phyloP scores from a whole-genome alignment of 2,113 vertebrate genomes.

The Cricetomys ansorgei region DNA sequence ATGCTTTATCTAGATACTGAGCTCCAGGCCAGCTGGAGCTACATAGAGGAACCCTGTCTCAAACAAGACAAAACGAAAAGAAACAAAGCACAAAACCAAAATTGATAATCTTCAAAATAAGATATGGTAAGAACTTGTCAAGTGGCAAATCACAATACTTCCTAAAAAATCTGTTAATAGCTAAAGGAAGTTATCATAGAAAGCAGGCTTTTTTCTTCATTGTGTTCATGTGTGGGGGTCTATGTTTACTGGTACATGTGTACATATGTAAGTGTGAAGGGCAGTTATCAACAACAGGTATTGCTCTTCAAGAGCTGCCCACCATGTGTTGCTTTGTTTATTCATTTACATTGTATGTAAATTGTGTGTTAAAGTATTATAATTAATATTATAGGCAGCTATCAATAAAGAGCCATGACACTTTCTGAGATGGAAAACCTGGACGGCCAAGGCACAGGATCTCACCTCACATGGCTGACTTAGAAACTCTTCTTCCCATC shows the following conservation, averaged over 20 bases:
- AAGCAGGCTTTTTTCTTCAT: background rate
- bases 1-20: background rate
- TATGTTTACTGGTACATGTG: background rate
- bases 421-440: too few species aligned
- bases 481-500: too few species aligned
- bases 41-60: background rate
- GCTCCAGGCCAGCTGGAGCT: background rate
- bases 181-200: background rate
- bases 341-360: background rate
- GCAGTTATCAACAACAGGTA: background rate
- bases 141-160: conserved; percentile 1
- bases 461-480: too few species aligned
- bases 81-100: background rate
- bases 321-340: background rate
- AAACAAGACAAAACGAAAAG: background rate
- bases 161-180: background rate
- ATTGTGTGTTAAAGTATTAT: too few species aligned
- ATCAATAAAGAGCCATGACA: too few species aligned
- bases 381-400: too few species aligned
- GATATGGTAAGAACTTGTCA: background rate
- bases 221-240: background rate
- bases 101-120: background rate
- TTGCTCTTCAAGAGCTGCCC: background rate
- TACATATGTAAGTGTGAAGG: background rate
- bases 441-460: too few species aligned